These are phyloP conservation scores for Plestiodon gilberti DNA, from an alignment of 2,113 vertebrate species.

Conservation along the genomic window DNA sequence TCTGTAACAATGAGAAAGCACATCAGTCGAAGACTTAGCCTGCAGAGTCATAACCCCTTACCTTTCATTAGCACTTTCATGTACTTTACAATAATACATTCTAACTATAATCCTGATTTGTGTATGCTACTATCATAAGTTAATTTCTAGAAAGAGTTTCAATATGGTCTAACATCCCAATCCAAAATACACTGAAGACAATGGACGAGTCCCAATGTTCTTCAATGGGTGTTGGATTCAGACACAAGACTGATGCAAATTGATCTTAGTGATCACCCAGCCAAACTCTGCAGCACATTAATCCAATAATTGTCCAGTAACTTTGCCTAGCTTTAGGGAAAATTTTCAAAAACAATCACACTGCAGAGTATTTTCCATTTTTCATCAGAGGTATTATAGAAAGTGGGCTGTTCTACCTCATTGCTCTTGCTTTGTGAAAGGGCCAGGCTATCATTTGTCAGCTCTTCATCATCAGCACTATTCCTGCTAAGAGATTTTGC, in stretches of 20 bases:
- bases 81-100: not conserved
- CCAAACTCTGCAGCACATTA: conserved; percentile 30
- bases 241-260: conserved; percentile 28
- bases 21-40: not conserved
- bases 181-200: conserved; percentile 41
- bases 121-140: not conserved
- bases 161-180: conserved; percentile 28
- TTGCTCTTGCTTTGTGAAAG: conserved; percentile 96
- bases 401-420: conserved; percentile 88
- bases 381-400: conserved; percentile 79
- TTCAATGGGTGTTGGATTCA: conserved; percentile 34
- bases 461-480: conserved; percentile 91
- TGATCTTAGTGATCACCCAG: conserved; percentile 30
- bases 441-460: conserved; percentile 97
- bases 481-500: conserved; percentile 85
- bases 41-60: not conserved
- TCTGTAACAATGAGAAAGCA: not conserved
- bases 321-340: conserved; percentile 48
- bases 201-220: conserved; percentile 23
- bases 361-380: conserved; percentile 58
- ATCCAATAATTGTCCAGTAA: conserved; percentile 30
- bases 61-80: not conserved
- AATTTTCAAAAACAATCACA: conserved; percentile 45
- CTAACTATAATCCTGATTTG: not conserved
- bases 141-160: not conserved